Evolutionary conservation across 2,797 vertebrate species (phyloP).

Genomic region (Malacoraja senta): DNA sequence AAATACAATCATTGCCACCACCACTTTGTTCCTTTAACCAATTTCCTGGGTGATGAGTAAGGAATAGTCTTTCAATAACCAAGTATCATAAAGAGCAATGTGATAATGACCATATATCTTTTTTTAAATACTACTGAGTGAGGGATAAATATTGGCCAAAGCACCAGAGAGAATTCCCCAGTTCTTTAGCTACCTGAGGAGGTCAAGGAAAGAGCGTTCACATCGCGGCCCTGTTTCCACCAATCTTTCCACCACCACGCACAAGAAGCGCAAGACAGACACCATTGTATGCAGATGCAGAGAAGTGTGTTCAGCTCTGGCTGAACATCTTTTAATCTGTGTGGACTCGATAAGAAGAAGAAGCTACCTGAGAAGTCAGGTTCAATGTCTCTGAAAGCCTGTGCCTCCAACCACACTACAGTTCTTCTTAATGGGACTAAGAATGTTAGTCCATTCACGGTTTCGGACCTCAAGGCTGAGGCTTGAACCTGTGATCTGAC

Average conservation of each 20-base stretch:
- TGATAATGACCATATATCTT: neutral
- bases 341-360: no score
- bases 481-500: neutral
- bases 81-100: neutral
- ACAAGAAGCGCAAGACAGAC: no score
- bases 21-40: neutral
- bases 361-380: neutral
- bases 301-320: no score
- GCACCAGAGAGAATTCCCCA: neutral
- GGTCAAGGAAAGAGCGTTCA: no score
- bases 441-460: neutral
- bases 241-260: no score
- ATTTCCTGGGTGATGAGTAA: neutral
- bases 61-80: neutral
- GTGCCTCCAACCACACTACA: neutral
- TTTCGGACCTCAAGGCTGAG: neutral
- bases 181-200: neutral
- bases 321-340: no score
- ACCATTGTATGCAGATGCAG: no score
- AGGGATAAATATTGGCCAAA: neutral
- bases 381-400: neutral
- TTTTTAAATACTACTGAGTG: neutral
- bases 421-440: neutral
- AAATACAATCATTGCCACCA: no score
- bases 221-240: no score